phyloP scores from a whole-genome alignment of 2,888 invertebrate genomes.

The Chorisops tibialis region DNA sequence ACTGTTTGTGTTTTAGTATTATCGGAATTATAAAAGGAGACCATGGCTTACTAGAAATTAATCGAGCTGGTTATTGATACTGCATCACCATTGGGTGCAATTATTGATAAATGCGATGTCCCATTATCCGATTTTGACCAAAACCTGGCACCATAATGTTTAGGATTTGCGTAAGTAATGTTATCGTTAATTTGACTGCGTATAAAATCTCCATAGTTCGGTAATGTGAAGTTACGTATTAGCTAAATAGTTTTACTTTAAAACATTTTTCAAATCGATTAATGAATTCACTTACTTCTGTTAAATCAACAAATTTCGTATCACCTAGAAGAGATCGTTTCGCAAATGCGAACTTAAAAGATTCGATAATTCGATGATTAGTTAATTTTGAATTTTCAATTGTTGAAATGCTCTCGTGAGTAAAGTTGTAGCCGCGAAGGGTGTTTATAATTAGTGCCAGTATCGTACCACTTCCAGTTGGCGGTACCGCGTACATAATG shows the following conservation, averaged over 20 bases:
- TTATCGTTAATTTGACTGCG: slow-evolving; percentile 63
- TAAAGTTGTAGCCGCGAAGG: slow-evolving; percentile 66
- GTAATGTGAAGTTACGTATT: slow-evolving; percentile 41
- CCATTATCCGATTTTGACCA: slow-evolving; percentile 60
- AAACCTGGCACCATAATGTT: slow-evolving; percentile 65
- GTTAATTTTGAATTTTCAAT: slow-evolving; percentile 61
- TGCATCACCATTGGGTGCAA: slow-evolving; percentile 85
- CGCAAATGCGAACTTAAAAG: slow-evolving; percentile 90
- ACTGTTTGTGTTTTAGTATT: too few species aligned
- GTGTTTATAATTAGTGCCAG: slow-evolving; percentile 79
- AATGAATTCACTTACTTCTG: slow-evolving; percentile 56
- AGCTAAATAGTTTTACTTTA: slow-evolving; percentile 34
- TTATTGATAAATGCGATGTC: slow-evolving; percentile 84
- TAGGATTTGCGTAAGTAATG: slow-evolving; percentile 61
- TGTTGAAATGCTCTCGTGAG: slow-evolving; percentile 54
- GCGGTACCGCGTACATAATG: slow-evolving; percentile 72
- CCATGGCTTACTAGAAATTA: slow-evolving; percentile 68
- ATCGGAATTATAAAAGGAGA: too few species aligned
- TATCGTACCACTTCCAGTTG: slow-evolving; percentile 82
- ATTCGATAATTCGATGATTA: slow-evolving; percentile 83
- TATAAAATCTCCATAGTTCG: slow-evolving; percentile 54
- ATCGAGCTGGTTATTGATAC: slow-evolving; percentile 89
- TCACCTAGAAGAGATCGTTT: slow-evolving; percentile 83
- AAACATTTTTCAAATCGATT: neutral
- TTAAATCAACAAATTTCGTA: slow-evolving; percentile 66